A percentile compares a stretch with the other conserved stretches of the same genome.
Conservation (phyloP, 2,797 vertebrate genomes). For the Brachymystax lenok region DNA sequence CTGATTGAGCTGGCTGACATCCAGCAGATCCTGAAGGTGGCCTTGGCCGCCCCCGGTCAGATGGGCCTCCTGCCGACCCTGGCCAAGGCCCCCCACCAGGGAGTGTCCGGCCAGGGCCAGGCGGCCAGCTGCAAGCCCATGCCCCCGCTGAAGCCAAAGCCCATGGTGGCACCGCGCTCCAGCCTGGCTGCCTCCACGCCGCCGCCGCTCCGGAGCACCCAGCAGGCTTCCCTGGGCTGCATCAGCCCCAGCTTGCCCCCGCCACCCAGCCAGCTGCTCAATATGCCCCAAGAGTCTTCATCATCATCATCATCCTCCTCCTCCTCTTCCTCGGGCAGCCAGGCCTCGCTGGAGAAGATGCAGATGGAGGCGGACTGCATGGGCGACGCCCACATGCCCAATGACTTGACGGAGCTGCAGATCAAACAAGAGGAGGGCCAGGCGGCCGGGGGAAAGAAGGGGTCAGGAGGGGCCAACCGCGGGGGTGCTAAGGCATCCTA, state of each 20-base stretch:
- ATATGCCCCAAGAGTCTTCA: slow-evolving; percentile 74
- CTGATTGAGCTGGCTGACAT: slow-evolving; percentile 90
- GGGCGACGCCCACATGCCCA: slow-evolving; percentile 82
- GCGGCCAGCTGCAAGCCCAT: slow-evolving; percentile 83
- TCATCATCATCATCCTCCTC: slow-evolving; percentile 59
- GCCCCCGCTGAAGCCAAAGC: slow-evolving; percentile 93
- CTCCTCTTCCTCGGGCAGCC: slow-evolving; percentile 51
- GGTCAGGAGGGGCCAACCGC: slow-evolving; percentile 61
- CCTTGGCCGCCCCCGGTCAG: slow-evolving; percentile 84
- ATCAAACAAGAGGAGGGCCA: slow-evolving; percentile 87
- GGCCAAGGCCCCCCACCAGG: slow-evolving; percentile 62
- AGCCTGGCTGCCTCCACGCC: slow-evolving; percentile 87
- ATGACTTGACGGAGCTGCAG: slow-evolving; percentile 80
- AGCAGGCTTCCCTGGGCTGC: slow-evolving; percentile 91
- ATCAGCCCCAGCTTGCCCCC: slow-evolving; percentile 91
- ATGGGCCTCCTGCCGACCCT: slow-evolving; percentile 81
- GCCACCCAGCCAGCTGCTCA: slow-evolving; percentile 74
- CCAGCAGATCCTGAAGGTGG: slow-evolving; percentile 95
- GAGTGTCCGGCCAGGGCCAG: slow-evolving; percentile 77
- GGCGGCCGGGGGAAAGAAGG: slow-evolving; percentile 76
- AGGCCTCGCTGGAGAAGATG: slow-evolving; percentile 14
- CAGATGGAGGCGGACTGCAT: slow-evolving; percentile 87
- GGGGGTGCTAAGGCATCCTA: slow-evolving; percentile 83
- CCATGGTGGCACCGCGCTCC: slow-evolving; percentile 86
- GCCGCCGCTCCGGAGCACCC: slow-evolving; percentile 87